Evolutionary conservation across 92 coral and sea anemone genomes (phyloP).

Genomic region (Heteractis magnifica): DNA sequence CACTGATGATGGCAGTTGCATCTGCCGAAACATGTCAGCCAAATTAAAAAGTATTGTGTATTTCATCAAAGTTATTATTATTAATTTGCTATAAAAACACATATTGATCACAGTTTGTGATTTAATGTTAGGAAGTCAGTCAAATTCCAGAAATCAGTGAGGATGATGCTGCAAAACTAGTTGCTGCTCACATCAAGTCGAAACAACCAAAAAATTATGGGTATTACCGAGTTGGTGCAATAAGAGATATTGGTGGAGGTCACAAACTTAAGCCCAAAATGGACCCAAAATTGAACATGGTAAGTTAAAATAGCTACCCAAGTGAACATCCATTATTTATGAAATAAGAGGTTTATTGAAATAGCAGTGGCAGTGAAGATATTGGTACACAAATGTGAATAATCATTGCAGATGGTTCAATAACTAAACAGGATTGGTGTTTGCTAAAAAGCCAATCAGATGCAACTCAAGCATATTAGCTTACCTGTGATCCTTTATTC

Average conservation of each 20-base stretch:
- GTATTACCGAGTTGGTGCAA: constrained; percentile 88
- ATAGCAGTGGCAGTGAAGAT: no score
- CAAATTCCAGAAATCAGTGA: constrained; percentile 79
- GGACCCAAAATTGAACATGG: constrained; percentile 88
- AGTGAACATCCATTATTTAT: background rate
- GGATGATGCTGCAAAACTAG: constrained; percentile 94
- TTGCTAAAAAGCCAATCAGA: no score
- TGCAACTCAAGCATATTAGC: background rate
- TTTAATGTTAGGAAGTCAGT: constrained; percentile 74
- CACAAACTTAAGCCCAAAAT: constrained; percentile 87
- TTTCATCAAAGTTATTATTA: no score
- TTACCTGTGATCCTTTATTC: constrained; percentile 10
- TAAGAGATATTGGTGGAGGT: constrained; percentile 86
- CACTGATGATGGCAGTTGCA: no score
- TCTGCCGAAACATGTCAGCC: no score
- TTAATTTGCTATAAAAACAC: no score
- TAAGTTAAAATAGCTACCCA: constrained; percentile 21
- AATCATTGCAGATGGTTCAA: no score
- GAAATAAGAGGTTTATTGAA: no score
- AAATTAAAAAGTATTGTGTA: no score
- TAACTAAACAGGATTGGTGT: background rate
- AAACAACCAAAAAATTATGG: constrained; percentile 96
- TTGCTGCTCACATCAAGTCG: constrained; percentile 87
- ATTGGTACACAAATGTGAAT: no score
- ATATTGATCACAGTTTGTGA: no score